A percentile compares a stretch with the other conserved stretches of the same genome.
Conservation (phyloP, 2,797 vertebrate genomes). For the Lithobates sylvaticus region DNA sequence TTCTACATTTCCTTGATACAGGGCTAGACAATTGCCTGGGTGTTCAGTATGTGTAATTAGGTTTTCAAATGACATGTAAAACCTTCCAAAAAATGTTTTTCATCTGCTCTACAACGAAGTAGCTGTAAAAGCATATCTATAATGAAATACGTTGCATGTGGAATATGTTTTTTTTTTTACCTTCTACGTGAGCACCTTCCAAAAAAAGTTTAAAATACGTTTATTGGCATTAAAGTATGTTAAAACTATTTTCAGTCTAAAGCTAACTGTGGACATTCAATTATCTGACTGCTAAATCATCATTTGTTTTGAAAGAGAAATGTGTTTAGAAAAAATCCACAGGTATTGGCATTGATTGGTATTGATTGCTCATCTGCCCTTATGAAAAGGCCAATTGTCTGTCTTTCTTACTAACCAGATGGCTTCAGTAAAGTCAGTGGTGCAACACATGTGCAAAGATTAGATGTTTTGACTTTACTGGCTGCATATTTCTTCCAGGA, state of each 20-base stretch:
- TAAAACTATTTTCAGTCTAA: too few species aligned
- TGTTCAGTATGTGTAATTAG: constrained; percentile 44
- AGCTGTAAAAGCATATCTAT: background rate
- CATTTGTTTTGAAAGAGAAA: too few species aligned
- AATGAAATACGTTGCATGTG: background rate
- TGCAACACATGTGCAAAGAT: too few species aligned
- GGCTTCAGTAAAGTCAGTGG: too few species aligned
- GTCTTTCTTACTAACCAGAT: background rate
- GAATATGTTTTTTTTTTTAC: background rate
- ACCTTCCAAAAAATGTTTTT: background rate
- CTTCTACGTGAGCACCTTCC: background rate
- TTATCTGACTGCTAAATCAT: too few species aligned
- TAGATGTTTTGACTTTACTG: too few species aligned
- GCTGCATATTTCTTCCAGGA: too few species aligned
- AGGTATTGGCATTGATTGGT: too few species aligned
- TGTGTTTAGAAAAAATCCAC: too few species aligned
- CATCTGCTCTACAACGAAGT: background rate
- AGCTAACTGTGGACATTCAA: too few species aligned
- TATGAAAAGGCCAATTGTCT: background rate
- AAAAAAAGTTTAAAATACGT: background rate
- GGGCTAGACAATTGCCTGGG: constrained; percentile 8
- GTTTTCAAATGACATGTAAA: constrained; percentile 19
- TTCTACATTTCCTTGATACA: constrained; percentile 50
- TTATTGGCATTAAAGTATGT: background rate
- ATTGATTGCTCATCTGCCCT: too few species aligned